A percentile compares a stretch with the other conserved stretches of the same genome.
phyloP scores from a whole-genome alignment of 2,888 invertebrate genomes.

The Pandemis corylana region DNA sequence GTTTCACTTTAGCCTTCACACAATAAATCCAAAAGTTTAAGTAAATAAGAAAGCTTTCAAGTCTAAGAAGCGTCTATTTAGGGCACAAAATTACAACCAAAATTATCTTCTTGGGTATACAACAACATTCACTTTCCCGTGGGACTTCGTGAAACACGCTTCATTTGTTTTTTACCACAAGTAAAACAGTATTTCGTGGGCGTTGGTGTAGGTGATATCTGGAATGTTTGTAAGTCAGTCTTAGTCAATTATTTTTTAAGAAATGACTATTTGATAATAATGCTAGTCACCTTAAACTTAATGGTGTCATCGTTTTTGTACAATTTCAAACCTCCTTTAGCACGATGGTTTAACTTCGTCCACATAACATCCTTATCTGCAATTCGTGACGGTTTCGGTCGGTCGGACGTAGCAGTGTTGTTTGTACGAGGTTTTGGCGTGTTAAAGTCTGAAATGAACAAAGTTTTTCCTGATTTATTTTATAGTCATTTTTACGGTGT shows the following conservation, averaged over 20 bases:
- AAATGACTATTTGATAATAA: no score
- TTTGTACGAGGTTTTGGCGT: constrained; percentile 33
- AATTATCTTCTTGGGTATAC: not conserved
- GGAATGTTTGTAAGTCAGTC: constrained; percentile 27
- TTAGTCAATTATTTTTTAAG: not conserved
- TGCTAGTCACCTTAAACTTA: constrained; percentile 47
- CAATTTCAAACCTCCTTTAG: constrained; percentile 50
- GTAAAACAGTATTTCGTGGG: constrained; percentile 44
- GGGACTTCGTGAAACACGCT: constrained; percentile 46
- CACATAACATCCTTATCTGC: constrained; percentile 28
- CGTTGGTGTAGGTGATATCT: constrained; percentile 42
- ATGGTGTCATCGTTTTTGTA: constrained; percentile 50
- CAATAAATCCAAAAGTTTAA: no score
- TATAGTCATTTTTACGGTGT: not conserved
- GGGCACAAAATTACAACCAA: not conserved
- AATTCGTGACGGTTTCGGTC: not conserved
- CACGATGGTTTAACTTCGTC: constrained; percentile 56
- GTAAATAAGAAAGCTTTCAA: not conserved
- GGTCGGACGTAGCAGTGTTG: constrained; percentile 38
- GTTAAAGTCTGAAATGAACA: constrained; percentile 42
- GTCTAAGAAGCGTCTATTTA: not conserved
- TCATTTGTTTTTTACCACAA: constrained; percentile 44
- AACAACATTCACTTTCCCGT: constrained; percentile 16
- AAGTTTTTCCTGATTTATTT: not conserved
- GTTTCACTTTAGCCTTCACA: no score